These are phyloP conservation scores for Ylistrum balloti DNA, from an alignment of 1,140 invertebrate species.

Conservation along the genomic window DNA sequence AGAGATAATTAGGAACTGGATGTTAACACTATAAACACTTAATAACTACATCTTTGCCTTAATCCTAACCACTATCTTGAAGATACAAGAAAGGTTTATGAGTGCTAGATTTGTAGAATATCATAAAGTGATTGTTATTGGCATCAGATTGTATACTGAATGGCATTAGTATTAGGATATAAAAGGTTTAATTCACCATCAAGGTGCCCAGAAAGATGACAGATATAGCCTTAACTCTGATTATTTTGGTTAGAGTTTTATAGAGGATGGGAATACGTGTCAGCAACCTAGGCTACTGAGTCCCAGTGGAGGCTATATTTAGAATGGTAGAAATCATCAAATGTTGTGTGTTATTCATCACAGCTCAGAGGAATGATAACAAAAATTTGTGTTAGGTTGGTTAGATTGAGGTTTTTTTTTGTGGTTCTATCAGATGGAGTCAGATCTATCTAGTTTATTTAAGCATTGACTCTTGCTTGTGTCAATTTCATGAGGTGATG, in stretches of 20 bases:
- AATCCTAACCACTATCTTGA: neutral
- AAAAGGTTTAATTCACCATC: constrained; percentile 11
- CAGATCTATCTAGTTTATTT: too few relatives aligned
- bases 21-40: neutral
- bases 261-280: neutral
- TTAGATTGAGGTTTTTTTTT: too few relatives aligned
- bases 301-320: neutral
- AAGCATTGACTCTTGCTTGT: too few relatives aligned
- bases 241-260: neutral
- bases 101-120: neutral
- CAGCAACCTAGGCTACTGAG: neutral
- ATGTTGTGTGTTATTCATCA: neutral
- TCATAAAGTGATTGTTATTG: neutral
- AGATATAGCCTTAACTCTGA: neutral
- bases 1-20: neutral
- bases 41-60: neutral
- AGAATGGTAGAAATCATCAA: neutral
- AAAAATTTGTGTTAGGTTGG: neutral
- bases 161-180: neutral
- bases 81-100: neutral
- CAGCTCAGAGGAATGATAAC: neutral
- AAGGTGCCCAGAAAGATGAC: neutral
- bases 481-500: too few relatives aligned
- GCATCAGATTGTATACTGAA: neutral
- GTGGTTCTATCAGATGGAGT: too few relatives aligned